Evolutionary conservation across 2,113 vertebrate genomes (phyloP).

Genomic region (Syngnathus scovelli): DNA sequence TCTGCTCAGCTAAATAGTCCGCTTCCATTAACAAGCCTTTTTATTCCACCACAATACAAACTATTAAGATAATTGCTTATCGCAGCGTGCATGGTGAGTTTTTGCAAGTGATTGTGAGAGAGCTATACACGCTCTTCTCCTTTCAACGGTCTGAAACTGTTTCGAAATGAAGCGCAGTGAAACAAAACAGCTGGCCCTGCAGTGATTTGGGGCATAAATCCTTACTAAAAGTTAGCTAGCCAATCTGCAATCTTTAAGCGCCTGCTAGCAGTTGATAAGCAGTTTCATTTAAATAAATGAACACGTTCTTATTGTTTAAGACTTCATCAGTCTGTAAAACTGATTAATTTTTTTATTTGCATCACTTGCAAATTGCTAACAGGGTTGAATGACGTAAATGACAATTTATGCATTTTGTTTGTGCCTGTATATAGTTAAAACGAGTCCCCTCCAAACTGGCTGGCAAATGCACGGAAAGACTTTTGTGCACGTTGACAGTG

Average conservation of each 20-base stretch:
- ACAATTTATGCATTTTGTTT: neutral
- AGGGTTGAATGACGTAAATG: neutral
- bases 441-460: neutral
- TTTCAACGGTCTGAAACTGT: slow-evolving; percentile 1
- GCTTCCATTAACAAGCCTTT: slow-evolving; percentile 39
- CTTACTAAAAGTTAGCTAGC: slow-evolving; percentile 37
- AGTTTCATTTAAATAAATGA: slow-evolving; percentile 31
- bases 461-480: slow-evolving; percentile 52
- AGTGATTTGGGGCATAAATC: slow-evolving; percentile 26
- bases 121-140: slow-evolving; percentile 10
- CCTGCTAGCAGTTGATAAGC: slow-evolving; percentile 33
- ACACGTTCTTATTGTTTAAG: neutral
- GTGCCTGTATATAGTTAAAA: slow-evolving; percentile 35
- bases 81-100: slow-evolving; percentile 25
- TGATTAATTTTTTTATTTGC: no score
- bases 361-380: neutral
- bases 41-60: slow-evolving; percentile 22
- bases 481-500: slow-evolving; percentile 36
- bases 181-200: slow-evolving; percentile 34
- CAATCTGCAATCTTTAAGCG: neutral
- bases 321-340: no score
- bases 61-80: slow-evolving; percentile 43
- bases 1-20: slow-evolving; percentile 27
- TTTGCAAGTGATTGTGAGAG: slow-evolving; percentile 28
- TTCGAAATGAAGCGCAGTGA: slow-evolving; percentile 30